Evolutionary conservation across 2,113 vertebrate genomes (phyloP).

Genomic region (Poeciliopsis retropinna): DNA sequence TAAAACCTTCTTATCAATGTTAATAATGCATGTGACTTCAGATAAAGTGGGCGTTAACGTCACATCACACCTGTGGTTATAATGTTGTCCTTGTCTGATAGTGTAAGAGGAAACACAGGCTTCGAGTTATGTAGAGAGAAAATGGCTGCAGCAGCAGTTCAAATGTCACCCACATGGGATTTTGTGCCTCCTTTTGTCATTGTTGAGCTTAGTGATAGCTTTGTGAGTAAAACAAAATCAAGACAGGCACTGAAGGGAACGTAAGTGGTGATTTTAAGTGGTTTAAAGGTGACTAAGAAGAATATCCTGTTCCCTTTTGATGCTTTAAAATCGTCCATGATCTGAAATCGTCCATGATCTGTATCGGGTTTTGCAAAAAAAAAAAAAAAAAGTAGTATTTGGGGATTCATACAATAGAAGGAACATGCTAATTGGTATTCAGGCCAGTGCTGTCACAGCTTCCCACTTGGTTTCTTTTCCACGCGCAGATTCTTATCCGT

Average conservation of each 20-base stretch:
- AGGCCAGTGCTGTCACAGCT: slow-evolving; percentile 65
- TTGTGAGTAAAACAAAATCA: slow-evolving; percentile 17
- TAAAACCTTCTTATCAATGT: not conserved
- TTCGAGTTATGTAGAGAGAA: slow-evolving; percentile 38
- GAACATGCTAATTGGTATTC: slow-evolving; percentile 73
- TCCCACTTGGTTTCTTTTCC: slow-evolving; percentile 49
- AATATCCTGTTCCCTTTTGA: slow-evolving; percentile 20
- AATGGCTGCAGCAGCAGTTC: slow-evolving; percentile 55
- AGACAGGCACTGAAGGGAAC: slow-evolving; percentile 24
- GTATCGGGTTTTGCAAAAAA: slow-evolving; percentile 42
- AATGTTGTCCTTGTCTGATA: slow-evolving; percentile 1
- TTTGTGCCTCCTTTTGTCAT: slow-evolving; percentile 61
- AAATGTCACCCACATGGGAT: slow-evolving; percentile 67
- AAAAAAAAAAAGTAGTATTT: slow-evolving; percentile 18
- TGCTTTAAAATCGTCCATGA: slow-evolving; percentile 52
- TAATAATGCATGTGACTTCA: not conserved
- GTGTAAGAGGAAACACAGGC: slow-evolving; percentile 26
- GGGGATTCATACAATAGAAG: slow-evolving; percentile 55
- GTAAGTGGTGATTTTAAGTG: slow-evolving; percentile 31
- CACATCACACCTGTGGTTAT: not conserved
- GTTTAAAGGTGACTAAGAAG: slow-evolving; percentile 40
- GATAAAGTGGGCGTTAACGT: not conserved
- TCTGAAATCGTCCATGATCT: slow-evolving; percentile 52
- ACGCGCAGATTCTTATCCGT: slow-evolving; percentile 34
- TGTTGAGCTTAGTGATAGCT: slow-evolving; percentile 40